Conservation (phyloP, 1,140 invertebrate genomes). For the Drosophila orosa region DNA sequence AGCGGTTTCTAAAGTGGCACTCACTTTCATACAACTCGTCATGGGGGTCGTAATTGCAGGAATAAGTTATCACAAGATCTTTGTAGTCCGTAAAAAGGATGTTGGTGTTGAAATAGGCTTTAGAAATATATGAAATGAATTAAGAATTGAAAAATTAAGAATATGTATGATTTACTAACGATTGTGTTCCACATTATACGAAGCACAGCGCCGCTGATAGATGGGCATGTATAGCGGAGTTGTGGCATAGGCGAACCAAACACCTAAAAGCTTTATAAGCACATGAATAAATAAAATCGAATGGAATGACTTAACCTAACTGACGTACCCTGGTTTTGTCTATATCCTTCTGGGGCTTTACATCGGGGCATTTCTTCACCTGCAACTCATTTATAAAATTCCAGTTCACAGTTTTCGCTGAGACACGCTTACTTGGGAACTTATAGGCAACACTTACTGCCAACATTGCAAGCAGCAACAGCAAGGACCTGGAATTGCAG, state of each 20-base stretch:
- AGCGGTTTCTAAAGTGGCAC: not conserved
- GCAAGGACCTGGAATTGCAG: not conserved
- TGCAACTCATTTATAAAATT: not conserved
- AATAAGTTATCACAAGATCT: constrained; percentile 28
- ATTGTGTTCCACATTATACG: constrained; percentile 45
- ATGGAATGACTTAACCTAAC: not conserved
- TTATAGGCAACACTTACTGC: not conserved
- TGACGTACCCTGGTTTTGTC: constrained; percentile 16
- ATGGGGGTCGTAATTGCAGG: constrained; percentile 5
- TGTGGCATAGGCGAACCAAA: constrained; percentile 60
- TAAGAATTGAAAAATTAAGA: not conserved
- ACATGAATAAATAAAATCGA: not conserved
- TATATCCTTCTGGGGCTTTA: constrained; percentile 17
- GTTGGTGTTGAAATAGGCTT: constrained; percentile 37
- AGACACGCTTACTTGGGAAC: accelerated
- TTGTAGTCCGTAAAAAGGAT: constrained; percentile 51
- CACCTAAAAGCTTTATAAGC: constrained; percentile 42
- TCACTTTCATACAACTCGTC: constrained; percentile 11
- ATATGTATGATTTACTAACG: constrained; percentile 39
- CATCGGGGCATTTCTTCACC: constrained; percentile 4
- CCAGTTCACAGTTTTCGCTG: not conserved
- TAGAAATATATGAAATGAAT: not conserved
- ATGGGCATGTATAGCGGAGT: constrained; percentile 27
- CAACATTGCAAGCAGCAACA: not conserved
- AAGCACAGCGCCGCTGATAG: constrained; percentile 45